Percentiles rank a stretch among this genome's conserved stretches.
phyloP scores from a whole-genome alignment of 2,797 vertebrate genomes.

The Micropoecilia bifurca region DNA sequence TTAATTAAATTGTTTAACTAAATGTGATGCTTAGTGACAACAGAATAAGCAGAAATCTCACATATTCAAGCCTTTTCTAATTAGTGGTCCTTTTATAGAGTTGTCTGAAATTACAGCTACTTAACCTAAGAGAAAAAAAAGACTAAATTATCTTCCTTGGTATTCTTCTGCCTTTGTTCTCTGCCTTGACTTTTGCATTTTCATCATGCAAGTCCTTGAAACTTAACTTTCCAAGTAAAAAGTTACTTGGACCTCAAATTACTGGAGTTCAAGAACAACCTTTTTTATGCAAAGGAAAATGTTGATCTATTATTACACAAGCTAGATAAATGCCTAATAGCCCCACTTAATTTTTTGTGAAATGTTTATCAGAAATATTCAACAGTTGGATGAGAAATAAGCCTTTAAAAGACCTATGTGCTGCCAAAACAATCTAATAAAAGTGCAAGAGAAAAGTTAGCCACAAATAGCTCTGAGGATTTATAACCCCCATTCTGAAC shows the following conservation, averaged over 20 bases:
- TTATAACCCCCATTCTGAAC: neutral
- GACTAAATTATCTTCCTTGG: neutral
- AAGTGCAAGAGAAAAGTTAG: neutral
- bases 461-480: neutral
- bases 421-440: neutral
- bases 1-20: neutral
- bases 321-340: neutral
- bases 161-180: neutral
- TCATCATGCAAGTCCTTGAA: neutral
- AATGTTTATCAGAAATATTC: neutral
- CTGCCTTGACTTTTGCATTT: neutral
- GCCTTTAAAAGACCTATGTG: neutral
- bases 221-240: neutral
- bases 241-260: neutral
- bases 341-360: neutral
- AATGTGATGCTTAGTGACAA: neutral
- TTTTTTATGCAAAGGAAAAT: neutral
- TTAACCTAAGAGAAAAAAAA: conserved; percentile 8
- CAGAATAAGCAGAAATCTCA: neutral
- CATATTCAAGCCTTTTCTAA: neutral
- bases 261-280: neutral
- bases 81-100: neutral
- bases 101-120: conserved; percentile 6
- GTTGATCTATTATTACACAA: neutral
- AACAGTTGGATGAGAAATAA: conserved; percentile 12